Base-by-base conservation (phyloP, 2,797 vertebrate genomes). In the Neosilurus mollespiculum region DNA sequence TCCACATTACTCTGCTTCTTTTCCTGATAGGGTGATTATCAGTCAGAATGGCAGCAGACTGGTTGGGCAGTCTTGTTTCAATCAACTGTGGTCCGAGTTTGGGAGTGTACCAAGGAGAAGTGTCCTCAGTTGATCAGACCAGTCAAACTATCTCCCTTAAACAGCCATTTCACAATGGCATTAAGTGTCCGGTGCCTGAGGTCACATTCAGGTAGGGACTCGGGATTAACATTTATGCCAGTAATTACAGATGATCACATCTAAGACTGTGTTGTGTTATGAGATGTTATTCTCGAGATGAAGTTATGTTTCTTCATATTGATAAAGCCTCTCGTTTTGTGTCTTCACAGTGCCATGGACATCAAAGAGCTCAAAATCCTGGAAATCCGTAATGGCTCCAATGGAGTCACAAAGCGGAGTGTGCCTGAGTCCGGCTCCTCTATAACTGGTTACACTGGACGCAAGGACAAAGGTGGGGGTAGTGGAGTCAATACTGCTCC, bases 301-400 rank as follows among this genome's bases (percentile, higher is more conserved):
- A 34, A 30, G 11, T 76, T 12, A 15, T 26, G 75, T 59, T 9
- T 0, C 12, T 26, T 12, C 4, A 4, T 67, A 53, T 53, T 62
- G 34, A 76, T 22, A 11, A 12, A 30, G 24, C 72, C 76, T 10
- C 75, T 11, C 76, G 1, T 86, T 37, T 83, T 61, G 4, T 56
- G n/a, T 75, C 0, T 67, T 54, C 15, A 11, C 90, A 99, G 98
- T 93, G 98, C 98, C 85, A 97, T 97, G 90, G 98, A 99, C 89
- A 99, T 99, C 86, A 97, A 95, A 53, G 97, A 99, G 81, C 94
- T 99, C 70, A 99, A 99, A 93, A 98, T 99, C 84, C 90, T 99
- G 92, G 96, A 99, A 87, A 96, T 99, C 82, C 94, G 92, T 69
- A 91, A 88, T 6, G 90, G 93, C 62, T 92, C 82, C 71, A 65